Conservation (phyloP, 1,140 invertebrate species). For the Thaumatotibia leucotreta region DNA sequence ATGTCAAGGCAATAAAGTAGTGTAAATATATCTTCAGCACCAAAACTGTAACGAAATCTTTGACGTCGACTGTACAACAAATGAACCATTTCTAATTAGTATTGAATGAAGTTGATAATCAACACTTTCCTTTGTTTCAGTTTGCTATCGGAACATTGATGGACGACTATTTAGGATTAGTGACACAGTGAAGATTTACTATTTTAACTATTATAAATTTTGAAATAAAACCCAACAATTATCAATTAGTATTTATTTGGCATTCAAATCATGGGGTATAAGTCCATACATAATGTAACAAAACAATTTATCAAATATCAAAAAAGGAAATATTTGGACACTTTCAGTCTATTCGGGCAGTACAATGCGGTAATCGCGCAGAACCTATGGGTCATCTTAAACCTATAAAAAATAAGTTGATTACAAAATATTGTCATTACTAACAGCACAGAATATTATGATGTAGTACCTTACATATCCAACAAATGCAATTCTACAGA, state of each 20-base stretch:
- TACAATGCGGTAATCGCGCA: slow-evolving; percentile 37
- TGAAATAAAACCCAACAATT: slow-evolving; percentile 32
- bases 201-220: slow-evolving; percentile 28
- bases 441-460: not conserved
- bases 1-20: too few relatives aligned
- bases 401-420: slow-evolving; percentile 24
- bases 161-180: slow-evolving; percentile 96
- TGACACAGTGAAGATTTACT: slow-evolving; percentile 58
- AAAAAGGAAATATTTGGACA: slow-evolving; percentile 70
- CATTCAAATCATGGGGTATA: slow-evolving; percentile 70
- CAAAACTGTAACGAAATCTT: too few relatives aligned
- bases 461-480: not conserved
- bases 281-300: slow-evolving; percentile 65
- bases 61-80: too few relatives aligned
- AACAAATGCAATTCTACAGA: not conserved
- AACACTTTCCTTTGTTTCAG: slow-evolving; percentile 78
- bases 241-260: slow-evolving; percentile 66
- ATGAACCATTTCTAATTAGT: too few relatives aligned
- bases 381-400: slow-evolving; percentile 25
- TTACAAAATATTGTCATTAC: slow-evolving; percentile 1
- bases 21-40: too few relatives aligned
- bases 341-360: slow-evolving; percentile 71
- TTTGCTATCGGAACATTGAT: slow-evolving; percentile 99
- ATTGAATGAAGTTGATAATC: too few relatives aligned
- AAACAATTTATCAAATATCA: slow-evolving; percentile 49